Base-by-base conservation (phyloP, 23 tunicate genomes). In the Aplidium turbinatum region DNA sequence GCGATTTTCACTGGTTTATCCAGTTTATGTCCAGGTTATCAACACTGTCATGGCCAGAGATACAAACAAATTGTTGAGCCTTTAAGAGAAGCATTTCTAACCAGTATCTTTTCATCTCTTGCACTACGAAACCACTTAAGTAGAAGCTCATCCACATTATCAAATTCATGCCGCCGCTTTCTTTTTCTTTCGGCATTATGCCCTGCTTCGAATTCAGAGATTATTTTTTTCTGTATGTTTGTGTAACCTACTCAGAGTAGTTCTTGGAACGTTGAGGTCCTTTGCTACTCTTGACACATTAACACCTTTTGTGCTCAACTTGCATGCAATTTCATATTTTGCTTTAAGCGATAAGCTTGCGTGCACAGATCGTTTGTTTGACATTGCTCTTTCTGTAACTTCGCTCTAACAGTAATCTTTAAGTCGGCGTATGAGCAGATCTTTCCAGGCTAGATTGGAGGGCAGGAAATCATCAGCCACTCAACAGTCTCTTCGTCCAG, bases 91-190 rank as follows among this genome's bases (percentile, higher is more conserved):
- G 19, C 21, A 18, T n/a, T n/a, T 25, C 6, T 11, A 13, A 54
- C 6, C 6, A 25, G 60, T 54, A 54, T 54, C 60, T 54, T 54
- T 54, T 54, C 21, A 54, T 54, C 60, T n/a, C 21, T 16, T 54
- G 60, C 60, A 54, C 60, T 11, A 6, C 60, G 19, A 54, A 54
- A 54, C 23, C 22, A 54, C 21, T 54, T 54, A 5, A 11, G 4
- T 54, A 54, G 23, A 54, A 54, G 60, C 60, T 54, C 60, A 54
- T 54, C 23, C 22, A 54, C 60, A 54, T 54, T 4, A 54, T 54
- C 22, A 54, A 54, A 54, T 22, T 54, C 23, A 54, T 54, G 60
- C 60, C 23, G 19, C 23, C 23, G 60, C 21, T 54, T 54, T 13
- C 60, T 54, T 11, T 54, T 54, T 16, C 19, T 11, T 54, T 54